A percentile compares a stretch with the other conserved stretches of the same genome.
Evolutionary conservation across 2,888 invertebrate species (phyloP).

Genomic region (Lasioglossum villosulum): DNA sequence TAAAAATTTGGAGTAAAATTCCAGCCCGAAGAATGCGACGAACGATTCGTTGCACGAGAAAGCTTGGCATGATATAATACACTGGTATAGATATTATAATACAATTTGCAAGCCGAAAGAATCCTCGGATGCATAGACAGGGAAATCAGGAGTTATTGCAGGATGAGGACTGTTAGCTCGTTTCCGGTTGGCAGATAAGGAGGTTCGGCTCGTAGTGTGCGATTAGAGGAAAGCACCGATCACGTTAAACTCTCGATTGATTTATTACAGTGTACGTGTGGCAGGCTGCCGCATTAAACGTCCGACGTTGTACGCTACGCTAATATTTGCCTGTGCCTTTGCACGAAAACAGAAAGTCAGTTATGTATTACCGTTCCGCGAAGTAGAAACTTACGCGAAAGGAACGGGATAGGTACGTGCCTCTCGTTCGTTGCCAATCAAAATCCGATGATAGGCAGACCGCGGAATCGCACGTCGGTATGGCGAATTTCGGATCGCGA

Average conservation of each 20-base stretch:
- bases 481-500: neutral
- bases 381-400: neutral
- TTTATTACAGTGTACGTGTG: neutral
- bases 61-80: neutral
- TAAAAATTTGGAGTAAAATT: neutral
- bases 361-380: constrained; percentile 2
- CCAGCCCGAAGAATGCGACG: neutral
- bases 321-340: neutral
- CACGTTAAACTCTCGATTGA: neutral
- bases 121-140: neutral
- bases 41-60: neutral
- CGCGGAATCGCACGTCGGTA: neutral
- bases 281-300: neutral
- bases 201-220: neutral
- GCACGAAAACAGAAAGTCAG: constrained; percentile 6
- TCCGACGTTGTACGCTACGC: neutral
- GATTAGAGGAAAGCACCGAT: constrained; percentile 8
- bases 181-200: neutral
- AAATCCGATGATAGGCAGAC: neutral
- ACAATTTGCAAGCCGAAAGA: neutral
- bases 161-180: neutral
- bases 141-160: neutral
- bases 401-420: neutral
- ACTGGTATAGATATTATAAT: neutral
- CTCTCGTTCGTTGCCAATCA: neutral